These are phyloP conservation scores for Nematostella vectensis DNA, from an alignment of 92 coral and sea anemone species.

Conservation along the genomic window DNA sequence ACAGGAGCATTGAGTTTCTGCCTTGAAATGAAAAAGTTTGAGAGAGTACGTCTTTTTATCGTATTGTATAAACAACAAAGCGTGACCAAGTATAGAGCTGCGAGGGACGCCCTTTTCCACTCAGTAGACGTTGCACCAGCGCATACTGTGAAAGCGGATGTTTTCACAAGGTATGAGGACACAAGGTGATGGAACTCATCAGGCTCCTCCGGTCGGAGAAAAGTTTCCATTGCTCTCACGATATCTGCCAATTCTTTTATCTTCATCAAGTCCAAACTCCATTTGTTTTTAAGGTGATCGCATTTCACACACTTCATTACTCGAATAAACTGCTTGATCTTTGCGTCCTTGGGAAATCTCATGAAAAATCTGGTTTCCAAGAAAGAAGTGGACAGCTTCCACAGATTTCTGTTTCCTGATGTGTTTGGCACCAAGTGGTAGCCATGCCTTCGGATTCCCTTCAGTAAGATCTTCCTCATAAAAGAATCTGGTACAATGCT, in stretches of 20 bases:
- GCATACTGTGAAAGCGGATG: slow-evolving; percentile 18
- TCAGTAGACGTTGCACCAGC: slow-evolving; percentile 10
- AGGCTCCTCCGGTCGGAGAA: slow-evolving; percentile 7
- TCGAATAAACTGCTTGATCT: slow-evolving; percentile 16
- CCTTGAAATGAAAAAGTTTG: slow-evolving; percentile 10
- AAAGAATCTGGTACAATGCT: slow-evolving; percentile 11
- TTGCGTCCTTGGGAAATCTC: slow-evolving; percentile 23
- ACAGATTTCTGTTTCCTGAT: slow-evolving; percentile 20
- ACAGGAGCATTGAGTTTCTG: slow-evolving; percentile 23
- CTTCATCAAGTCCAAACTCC: slow-evolving; percentile 13
- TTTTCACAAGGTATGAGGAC: slow-evolving; percentile 17
- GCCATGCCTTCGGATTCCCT: slow-evolving; percentile 14
- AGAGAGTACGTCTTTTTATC: slow-evolving; percentile 1
- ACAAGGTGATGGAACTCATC: slow-evolving; percentile 21
- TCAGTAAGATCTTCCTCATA: slow-evolving; percentile 6
- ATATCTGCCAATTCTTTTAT: neutral
- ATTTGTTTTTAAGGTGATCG: slow-evolving; percentile 8
- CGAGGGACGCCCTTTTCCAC: slow-evolving; percentile 17
- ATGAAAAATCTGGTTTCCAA: slow-evolving; percentile 17
- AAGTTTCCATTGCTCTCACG: neutral
- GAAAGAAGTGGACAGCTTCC: slow-evolving; percentile 23
- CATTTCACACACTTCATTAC: slow-evolving; percentile 12
- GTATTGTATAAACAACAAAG: slow-evolving; percentile 6
- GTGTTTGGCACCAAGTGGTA: slow-evolving; percentile 22
- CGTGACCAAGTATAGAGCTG: slow-evolving; percentile 5